Evolutionary conservation across 1,140 invertebrate genomes (phyloP), one percentile per base, ranked within the genome.

Genomic region (Brachionus angularis): DNA sequence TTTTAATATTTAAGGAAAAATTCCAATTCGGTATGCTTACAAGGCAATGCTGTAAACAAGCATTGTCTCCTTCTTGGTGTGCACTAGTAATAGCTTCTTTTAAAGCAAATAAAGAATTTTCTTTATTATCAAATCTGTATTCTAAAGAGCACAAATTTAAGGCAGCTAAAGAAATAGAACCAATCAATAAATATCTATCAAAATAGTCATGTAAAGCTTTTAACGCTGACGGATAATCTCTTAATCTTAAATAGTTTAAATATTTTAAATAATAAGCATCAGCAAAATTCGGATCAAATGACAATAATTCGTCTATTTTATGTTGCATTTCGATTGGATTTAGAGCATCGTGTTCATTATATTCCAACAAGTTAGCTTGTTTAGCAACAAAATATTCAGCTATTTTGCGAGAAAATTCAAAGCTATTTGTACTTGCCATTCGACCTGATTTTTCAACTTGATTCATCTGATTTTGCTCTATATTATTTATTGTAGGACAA

Each of bases 241-340:
- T 46, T 12, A 67, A 18, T 18, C 62, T 1, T 31, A 67, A 46
- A 50, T 3, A 67, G 47, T 67, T 67, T 23, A 67, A 46, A 23
- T 67, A 67, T 36, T 47, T 67, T 31, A 67, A 34, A 47, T 67
- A 67, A 67, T 67, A 67, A 34, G 62, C 62, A 50, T 67, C 62
- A 12, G 42, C 25, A 67, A 67, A 67, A 23, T 46, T 67, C 23
- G 62, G 29, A 31, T 67, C 49, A 31, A 5, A 67, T 12, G 62
- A 67, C 14, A 67, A 36, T 29, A 67, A 36, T 18, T 67, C 62
- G 8, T 67, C 31, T 27, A 67, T 27, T 49, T 67, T 67, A 2
- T 67, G 62, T 21, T 67, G 42, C 23, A 67, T 34, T 34, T 46
- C 62, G n/a, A 67, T 25, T 31, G 62, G 62, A 16, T n/a, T 25